phyloP scores from a whole-genome alignment of 92 coral and sea anemone species.

The Parazoanthus atlanticus region DNA sequence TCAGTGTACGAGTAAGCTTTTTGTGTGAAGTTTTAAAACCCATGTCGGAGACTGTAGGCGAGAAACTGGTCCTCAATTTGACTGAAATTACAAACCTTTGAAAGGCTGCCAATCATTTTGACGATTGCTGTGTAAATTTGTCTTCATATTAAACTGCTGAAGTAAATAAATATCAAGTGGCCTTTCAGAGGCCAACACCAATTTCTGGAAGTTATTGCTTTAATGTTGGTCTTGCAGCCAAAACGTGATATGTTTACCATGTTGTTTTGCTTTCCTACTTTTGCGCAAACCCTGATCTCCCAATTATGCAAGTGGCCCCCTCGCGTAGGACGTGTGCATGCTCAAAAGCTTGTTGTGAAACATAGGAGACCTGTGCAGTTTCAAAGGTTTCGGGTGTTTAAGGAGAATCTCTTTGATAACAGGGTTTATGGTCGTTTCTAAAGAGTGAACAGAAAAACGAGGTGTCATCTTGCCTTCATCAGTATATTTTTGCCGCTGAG shows the following conservation, averaged over 20 bases:
- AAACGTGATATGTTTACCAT: background rate
- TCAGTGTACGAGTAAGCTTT: background rate
- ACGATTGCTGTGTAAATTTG: background rate
- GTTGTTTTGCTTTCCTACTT: background rate
- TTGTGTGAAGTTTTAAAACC: background rate
- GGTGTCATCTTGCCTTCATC: background rate
- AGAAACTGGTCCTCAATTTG: background rate
- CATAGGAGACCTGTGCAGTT: background rate
- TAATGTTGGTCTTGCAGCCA: background rate
- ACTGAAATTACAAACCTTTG: background rate
- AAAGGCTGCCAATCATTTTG: background rate
- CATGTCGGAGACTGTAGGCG: background rate
- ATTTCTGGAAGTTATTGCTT: background rate
- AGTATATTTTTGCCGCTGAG: background rate
- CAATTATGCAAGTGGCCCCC: background rate
- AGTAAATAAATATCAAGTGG: constrained; percentile 6
- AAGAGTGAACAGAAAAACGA: background rate
- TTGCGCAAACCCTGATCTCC: background rate
- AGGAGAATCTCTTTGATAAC: background rate
- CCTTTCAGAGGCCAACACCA: constrained; percentile 5
- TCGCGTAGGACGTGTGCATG: background rate
- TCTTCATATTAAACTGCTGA: background rate
- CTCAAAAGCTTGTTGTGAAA: background rate
- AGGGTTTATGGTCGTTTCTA: background rate
- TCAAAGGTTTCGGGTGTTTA: background rate